phyloP scores from a whole-genome alignment of 2,888 invertebrate species.

The Metacarcinus magister region DNA sequence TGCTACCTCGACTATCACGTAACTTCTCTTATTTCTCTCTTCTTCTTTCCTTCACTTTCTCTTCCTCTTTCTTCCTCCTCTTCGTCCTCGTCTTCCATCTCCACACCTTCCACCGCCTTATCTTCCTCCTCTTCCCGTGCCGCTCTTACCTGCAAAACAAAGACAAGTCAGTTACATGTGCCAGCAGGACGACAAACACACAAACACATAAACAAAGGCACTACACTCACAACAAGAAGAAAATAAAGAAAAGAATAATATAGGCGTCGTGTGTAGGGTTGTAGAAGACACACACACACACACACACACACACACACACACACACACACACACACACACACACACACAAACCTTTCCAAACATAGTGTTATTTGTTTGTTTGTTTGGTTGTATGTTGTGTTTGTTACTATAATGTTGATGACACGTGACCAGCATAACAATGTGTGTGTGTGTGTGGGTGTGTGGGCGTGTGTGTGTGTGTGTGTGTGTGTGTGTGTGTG shows the following conservation, averaged over 20 bases:
- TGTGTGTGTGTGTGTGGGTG: constrained; percentile 21
- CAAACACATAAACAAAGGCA: not conserved
- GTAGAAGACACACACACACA: not conserved
- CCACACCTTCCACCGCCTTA: not conserved
- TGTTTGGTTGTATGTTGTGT: not conserved
- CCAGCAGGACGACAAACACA: not conserved
- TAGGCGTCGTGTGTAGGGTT: not conserved
- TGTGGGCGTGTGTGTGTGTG: constrained; percentile 22
- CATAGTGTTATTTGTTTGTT: not conserved
- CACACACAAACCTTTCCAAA: not conserved
- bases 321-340: constrained; percentile 48
- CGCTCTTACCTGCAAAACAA: constrained; percentile 42
- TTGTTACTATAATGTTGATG: not conserved
- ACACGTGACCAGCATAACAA: not conserved
- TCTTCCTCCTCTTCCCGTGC: not conserved
- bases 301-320: constrained; percentile 21
- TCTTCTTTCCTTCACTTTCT: not conserved
- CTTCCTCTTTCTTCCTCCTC: not conserved
- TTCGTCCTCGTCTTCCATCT: not conserved
- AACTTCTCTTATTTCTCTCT: constrained; percentile 2
- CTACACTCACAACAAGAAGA: not conserved
- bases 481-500: constrained; percentile 40
- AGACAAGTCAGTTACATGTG: not conserved
- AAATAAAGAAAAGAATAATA: not conserved
- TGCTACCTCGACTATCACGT: not conserved